Percentiles rank a stretch among this genome's conserved stretches.
phyloP scores from a whole-genome alignment of 2,888 invertebrate genomes.

The Automeris io region DNA sequence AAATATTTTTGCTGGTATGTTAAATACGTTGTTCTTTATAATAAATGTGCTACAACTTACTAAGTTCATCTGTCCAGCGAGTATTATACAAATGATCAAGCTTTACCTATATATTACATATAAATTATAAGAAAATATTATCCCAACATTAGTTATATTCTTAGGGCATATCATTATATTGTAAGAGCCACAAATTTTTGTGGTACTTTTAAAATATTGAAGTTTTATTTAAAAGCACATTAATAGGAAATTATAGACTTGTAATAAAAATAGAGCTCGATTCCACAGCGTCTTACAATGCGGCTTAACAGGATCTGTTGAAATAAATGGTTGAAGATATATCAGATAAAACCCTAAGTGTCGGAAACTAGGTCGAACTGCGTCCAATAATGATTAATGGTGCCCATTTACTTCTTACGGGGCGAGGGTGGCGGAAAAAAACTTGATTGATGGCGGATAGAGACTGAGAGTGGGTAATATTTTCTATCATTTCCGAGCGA shows the following conservation, averaged over 20 bases:
- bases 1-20: background rate
- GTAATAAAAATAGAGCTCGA: background rate
- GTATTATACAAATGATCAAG: too few species aligned
- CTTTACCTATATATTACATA: too few species aligned
- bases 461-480: conserved; percentile 38
- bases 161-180: too few species aligned
- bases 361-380: conserved; percentile 37
- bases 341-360: conserved; percentile 38
- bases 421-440: conserved; percentile 36
- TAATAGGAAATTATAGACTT: too few species aligned
- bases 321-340: conserved; percentile 33
- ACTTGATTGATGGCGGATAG: conserved; percentile 63
- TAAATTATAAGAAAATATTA: too few species aligned
- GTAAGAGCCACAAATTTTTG: too few species aligned
- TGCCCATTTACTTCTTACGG: conserved; percentile 51
- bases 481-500: conserved; percentile 37
- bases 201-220: too few species aligned
- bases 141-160: too few species aligned
- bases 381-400: conserved; percentile 67
- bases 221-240: too few species aligned
- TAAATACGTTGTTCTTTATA: too few species aligned
- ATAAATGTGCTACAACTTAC: too few species aligned
- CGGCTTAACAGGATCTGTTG: conserved; percentile 10
- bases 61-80: too few species aligned
- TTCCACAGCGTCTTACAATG: conserved; percentile 10